A percentile compares a stretch with the other conserved stretches of the same genome.
Conservation (phyloP, 2,888 invertebrate species). For the Lasioglossum leucozonium region DNA sequence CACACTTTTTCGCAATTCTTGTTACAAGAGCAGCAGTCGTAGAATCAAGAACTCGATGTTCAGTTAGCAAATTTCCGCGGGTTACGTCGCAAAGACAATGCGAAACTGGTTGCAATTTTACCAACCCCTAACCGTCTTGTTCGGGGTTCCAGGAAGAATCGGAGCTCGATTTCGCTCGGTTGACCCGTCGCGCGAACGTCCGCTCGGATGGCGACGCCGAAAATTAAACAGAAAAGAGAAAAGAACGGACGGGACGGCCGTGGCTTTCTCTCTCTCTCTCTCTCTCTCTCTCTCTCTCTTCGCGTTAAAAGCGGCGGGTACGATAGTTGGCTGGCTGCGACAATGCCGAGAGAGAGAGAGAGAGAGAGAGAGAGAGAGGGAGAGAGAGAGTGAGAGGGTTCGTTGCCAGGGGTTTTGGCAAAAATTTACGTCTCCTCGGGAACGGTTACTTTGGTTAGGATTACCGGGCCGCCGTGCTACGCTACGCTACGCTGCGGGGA, state of each 20-base stretch:
- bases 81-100: constrained; percentile 19
- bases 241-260: not conserved
- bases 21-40: not conserved
- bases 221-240: not conserved
- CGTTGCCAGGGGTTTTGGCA: constrained; percentile 8
- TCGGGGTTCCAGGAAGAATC: constrained; percentile 41
- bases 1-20: not conserved
- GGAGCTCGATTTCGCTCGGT: constrained; percentile 30
- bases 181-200: constrained; percentile 27
- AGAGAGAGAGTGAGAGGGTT: not conserved
- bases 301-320: not conserved
- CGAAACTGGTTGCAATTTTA: constrained; percentile 42
- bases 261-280: too few species aligned
- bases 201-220: not conserved
- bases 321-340: not conserved
- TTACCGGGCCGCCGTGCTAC: constrained; percentile 2
- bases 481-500: not conserved
- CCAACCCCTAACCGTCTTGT: constrained; percentile 29
- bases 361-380: too few species aligned
- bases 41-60: not conserved
- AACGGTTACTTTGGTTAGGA: constrained; percentile 15
- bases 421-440: constrained; percentile 24
- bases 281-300: not conserved
- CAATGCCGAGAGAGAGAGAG: not conserved
- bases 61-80: not conserved